Conservation (phyloP, 1,140 invertebrate genomes). For the Megalonaias nervosa region DNA sequence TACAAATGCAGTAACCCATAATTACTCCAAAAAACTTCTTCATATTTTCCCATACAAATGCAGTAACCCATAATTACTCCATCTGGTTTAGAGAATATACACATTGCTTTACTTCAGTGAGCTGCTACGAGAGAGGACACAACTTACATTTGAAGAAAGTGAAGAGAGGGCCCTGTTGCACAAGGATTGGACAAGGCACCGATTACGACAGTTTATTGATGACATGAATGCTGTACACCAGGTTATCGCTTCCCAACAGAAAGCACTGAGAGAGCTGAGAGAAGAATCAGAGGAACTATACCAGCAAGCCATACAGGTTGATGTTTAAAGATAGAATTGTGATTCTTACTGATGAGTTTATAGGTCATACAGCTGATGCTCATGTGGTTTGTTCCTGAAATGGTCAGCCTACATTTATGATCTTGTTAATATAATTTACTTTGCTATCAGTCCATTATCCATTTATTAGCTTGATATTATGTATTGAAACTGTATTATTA, state of each 20-base stretch:
- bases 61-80: too few species aligned
- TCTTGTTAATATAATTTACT: background rate
- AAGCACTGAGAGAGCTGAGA: conserved; percentile 83
- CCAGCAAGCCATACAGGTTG: conserved; percentile 84
- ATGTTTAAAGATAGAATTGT: background rate
- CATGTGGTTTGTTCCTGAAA: background rate
- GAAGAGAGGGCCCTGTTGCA: conserved; percentile 14
- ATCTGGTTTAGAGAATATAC: too few species aligned
- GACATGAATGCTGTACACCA: conserved; percentile 81
- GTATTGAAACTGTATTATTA: too few species aligned
- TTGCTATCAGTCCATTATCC: background rate
- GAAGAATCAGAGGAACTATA: conserved; percentile 87
- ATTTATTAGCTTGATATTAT: background rate
- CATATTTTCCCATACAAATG: too few species aligned
- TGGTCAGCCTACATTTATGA: background rate
- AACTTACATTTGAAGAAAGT: conserved; percentile 9
- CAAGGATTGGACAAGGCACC: conserved; percentile 26
- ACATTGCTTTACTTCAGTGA: too few species aligned
- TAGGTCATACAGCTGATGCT: background rate
- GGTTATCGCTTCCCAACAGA: conserved; percentile 80
- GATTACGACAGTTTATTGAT: conserved; percentile 6
- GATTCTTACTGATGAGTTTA: background rate
- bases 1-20: too few species aligned
- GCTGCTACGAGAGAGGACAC: too few species aligned
- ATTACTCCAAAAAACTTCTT: too few species aligned